These are phyloP conservation scores for Chionoecetes opilio DNA, from an alignment of 1,140 invertebrate species.

Conservation along the genomic window DNA sequence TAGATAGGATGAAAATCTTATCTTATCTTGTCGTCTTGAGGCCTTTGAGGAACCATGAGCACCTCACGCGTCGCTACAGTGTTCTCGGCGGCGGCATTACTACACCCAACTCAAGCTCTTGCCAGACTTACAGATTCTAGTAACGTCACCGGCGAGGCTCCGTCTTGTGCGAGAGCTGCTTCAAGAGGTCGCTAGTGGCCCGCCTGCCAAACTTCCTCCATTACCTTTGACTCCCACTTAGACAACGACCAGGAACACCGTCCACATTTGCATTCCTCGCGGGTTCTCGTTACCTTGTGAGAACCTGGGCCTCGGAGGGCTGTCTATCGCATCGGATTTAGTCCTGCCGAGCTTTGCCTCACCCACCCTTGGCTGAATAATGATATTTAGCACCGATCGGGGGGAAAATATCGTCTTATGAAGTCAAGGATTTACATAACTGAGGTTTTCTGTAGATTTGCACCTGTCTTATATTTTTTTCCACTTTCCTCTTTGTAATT, in stretches of 20 bases:
- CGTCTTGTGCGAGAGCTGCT: neutral
- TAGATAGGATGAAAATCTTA: too few species aligned
- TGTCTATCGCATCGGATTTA: neutral
- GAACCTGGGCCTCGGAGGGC: neutral
- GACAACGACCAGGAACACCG: neutral
- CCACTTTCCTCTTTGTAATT: too few species aligned
- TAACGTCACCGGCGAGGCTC: neutral
- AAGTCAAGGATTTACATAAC: too few species aligned
- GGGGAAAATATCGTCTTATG: too few species aligned
- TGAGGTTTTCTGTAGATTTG: too few species aligned
- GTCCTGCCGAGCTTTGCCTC: neutral
- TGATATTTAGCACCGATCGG: too few species aligned
- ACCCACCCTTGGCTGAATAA: too few species aligned
- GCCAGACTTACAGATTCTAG: neutral
- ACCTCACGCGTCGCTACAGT: neutral
- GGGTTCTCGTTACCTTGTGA: constrained; percentile 12
- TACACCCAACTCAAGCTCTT: constrained; percentile 8
- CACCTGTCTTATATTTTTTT: too few species aligned
- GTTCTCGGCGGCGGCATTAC: constrained; percentile 22
- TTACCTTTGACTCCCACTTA: constrained; percentile 45
- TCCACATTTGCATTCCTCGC: constrained; percentile 44
- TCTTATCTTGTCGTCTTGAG: too few species aligned
- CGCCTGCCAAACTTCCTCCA: constrained; percentile 38
- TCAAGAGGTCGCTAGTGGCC: neutral
- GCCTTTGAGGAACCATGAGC: neutral